Conservation (phyloP, 2,888 invertebrate genomes). For the Troilus luridus region DNA sequence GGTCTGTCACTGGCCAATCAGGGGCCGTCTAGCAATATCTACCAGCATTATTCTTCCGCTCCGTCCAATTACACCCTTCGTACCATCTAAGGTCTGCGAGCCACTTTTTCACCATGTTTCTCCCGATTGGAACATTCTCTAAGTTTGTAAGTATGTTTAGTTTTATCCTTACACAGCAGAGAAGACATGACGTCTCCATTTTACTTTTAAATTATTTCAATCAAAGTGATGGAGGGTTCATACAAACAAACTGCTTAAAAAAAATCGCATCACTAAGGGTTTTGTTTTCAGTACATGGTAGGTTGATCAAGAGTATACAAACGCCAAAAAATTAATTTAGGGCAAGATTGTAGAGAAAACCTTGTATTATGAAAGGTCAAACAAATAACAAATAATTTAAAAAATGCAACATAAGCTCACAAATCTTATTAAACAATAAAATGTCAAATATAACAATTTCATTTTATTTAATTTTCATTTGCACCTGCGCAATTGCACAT, state of each 20-base stretch:
- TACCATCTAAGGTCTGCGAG: background rate
- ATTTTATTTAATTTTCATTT: no score
- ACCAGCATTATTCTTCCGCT: background rate
- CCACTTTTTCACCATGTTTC: background rate
- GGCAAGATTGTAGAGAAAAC: no score
- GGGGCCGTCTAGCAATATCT: background rate
- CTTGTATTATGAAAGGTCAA: no score
- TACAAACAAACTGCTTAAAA: background rate
- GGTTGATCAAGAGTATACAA: no score
- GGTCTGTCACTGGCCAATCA: background rate
- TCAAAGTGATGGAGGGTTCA: background rate
- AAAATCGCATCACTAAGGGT: no score
- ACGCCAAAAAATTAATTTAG: no score
- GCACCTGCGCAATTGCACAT: no score
- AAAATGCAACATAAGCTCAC: no score
- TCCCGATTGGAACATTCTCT: background rate
- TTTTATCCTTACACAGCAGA: background rate
- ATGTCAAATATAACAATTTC: no score
- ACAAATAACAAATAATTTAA: no score
- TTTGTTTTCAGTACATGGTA: no score
- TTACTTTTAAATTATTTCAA: conserved; percentile 4
- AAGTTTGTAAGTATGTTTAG: background rate
- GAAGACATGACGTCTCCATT: background rate
- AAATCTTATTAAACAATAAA: no score
- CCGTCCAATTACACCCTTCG: background rate